Percentiles rank a stretch among this genome's conserved stretches.
These are phyloP conservation scores for Pteropus alecto DNA, from an alignment of 2,113 vertebrate genomes.

Conservation along the genomic window DNA sequence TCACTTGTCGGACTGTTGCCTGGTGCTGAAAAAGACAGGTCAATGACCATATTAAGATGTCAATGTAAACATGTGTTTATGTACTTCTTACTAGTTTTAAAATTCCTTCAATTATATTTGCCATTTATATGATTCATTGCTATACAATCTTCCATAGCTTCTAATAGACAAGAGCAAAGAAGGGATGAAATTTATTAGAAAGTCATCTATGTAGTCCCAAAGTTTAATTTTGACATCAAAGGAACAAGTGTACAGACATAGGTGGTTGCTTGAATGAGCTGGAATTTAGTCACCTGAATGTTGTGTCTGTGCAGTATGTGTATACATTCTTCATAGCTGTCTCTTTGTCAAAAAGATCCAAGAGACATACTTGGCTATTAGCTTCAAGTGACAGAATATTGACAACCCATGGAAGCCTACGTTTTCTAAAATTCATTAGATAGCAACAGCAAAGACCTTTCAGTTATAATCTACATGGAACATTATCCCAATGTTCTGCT, in stretches of 20 bases:
- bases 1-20: slow-evolving; percentile 56
- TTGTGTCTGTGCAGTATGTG: slow-evolving; percentile 84
- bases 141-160: slow-evolving; percentile 29
- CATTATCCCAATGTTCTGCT: background rate
- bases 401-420: background rate
- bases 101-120: background rate
- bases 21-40: background rate
- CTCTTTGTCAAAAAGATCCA: slow-evolving; percentile 86
- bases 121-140: background rate
- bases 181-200: slow-evolving; percentile 84
- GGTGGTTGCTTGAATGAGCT: slow-evolving; percentile 85
- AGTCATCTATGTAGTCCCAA: slow-evolving; percentile 90
- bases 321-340: slow-evolving; percentile 87
- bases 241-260: slow-evolving; percentile 90
- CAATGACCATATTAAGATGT: background rate
- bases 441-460: background rate
- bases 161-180: slow-evolving; percentile 70
- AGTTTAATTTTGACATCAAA: slow-evolving; percentile 90
- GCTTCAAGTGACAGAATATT: background rate
- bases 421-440: background rate
- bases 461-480: background rate
- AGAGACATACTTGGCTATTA: slow-evolving; percentile 83
- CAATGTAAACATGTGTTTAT: background rate
- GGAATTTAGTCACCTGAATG: slow-evolving; percentile 85
- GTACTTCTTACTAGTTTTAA: background rate